Percentiles rank a stretch among this genome's conserved stretches.
Evolutionary conservation across 2,888 invertebrate species (phyloP).

Genomic region (Polyommatus icarus): DNA sequence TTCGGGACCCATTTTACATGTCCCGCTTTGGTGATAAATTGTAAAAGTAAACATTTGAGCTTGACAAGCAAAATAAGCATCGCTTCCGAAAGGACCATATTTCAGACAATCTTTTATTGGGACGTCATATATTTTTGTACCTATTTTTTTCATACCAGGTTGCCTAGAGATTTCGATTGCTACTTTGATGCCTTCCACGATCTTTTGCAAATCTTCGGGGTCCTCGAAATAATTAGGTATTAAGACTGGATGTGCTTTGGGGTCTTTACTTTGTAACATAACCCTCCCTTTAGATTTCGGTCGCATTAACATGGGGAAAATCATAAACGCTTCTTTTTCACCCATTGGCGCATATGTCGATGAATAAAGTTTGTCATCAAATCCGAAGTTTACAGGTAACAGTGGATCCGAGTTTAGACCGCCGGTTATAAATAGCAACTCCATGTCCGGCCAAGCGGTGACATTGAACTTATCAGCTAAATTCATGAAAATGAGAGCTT

Average conservation of each 20-base stretch:
- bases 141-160: conserved; percentile 79
- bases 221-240: conserved; percentile 89
- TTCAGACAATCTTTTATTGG: conserved; percentile 82
- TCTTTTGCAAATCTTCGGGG: conserved; percentile 82
- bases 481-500: conserved; percentile 83
- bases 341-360: conserved; percentile 67
- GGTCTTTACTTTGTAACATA: conserved; percentile 85
- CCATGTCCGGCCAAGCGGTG: conserved; percentile 83
- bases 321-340: conserved; percentile 68
- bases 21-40: conserved; percentile 85
- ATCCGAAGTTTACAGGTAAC: conserved; percentile 75
- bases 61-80: conserved; percentile 85
- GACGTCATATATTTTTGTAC: conserved; percentile 80
- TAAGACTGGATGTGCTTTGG: conserved; percentile 85
- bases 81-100: conserved; percentile 80
- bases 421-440: conserved; percentile 81
- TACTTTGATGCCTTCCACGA: conserved; percentile 83
- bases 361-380: conserved; percentile 68
- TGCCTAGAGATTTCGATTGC: conserved; percentile 80
- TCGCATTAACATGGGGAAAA: conserved; percentile 86
- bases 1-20: conserved; percentile 83
- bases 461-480: conserved; percentile 78
- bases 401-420: conserved; percentile 74
- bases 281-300: conserved; percentile 86
- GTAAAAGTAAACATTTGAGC: conserved; percentile 84